Conservation (phyloP, 1,140 invertebrate genomes). For the Bathynomus jamesi region DNA sequence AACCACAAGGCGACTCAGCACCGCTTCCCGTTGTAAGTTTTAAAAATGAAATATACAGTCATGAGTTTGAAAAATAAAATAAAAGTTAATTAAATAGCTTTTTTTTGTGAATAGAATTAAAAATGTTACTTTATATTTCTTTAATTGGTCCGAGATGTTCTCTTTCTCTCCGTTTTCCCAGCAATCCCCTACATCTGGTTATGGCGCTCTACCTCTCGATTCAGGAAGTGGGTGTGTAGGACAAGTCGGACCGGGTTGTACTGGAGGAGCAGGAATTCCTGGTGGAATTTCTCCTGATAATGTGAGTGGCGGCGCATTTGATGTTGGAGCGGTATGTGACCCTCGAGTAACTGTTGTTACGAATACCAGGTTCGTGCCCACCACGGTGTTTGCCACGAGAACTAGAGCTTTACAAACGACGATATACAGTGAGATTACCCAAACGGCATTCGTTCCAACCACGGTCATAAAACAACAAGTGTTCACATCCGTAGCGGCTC, state of each 20-base stretch:
- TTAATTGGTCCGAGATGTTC: no score
- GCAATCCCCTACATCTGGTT: not conserved
- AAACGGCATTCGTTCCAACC: conserved; percentile 10
- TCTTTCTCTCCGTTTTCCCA: no score
- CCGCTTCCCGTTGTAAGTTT: no score
- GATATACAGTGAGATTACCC: conserved; percentile 7
- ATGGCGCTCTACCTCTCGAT: not conserved
- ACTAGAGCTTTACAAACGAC: conserved; percentile 12
- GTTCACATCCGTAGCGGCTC: conserved; percentile 7
- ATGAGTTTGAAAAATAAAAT: no score
- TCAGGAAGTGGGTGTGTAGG: not conserved
- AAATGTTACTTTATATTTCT: no score
- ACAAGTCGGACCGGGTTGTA: no score
- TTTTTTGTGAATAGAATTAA: no score
- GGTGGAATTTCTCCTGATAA: not conserved
- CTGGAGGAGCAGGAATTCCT: not conserved
- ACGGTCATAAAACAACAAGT: conserved; percentile 8
- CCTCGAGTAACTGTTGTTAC: not conserved
- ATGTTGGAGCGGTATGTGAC: not conserved
- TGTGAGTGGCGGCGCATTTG: not conserved
- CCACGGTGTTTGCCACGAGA: conserved; percentile 5
- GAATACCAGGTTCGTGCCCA: conserved; percentile 9
- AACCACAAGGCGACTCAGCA: no score
- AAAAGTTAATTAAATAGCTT: no score
- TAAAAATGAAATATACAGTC: no score